A percentile compares a stretch with the other conserved stretches of the same genome.
phyloP scores from a whole-genome alignment of 2,797 vertebrate genomes.

The Ctenopoma kingsleyae region DNA sequence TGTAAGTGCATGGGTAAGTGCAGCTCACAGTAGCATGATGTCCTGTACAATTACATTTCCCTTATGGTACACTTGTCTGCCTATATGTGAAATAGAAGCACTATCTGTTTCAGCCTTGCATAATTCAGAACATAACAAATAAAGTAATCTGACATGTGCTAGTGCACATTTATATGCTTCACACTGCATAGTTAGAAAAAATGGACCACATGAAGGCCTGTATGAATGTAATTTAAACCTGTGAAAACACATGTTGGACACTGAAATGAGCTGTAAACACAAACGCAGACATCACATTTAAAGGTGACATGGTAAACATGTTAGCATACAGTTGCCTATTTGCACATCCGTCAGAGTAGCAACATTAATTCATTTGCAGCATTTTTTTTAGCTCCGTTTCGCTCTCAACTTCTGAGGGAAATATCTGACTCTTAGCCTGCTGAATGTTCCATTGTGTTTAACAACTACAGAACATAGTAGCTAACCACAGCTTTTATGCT shows the following conservation, averaged over 20 bases:
- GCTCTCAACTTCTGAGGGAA: neutral
- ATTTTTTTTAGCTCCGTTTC: neutral
- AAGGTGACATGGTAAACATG: too few species aligned
- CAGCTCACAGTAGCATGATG: slow-evolving; percentile 43
- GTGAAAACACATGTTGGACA: neutral
- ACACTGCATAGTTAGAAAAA: slow-evolving; percentile 1
- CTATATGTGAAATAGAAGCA: neutral
- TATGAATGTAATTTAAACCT: neutral
- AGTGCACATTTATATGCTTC: slow-evolving; percentile 7
- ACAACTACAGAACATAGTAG: neutral
- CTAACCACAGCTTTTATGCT: neutral
- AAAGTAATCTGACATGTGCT: neutral
- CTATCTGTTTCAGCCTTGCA: slow-evolving; percentile 23
- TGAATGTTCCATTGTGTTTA: neutral
- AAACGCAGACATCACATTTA: neutral
- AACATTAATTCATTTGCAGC: neutral
- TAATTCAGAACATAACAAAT: slow-evolving; percentile 4
- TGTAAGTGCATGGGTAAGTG: slow-evolving; percentile 12
- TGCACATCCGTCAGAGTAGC: neutral
- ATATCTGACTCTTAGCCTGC: neutral
- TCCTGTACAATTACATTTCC: slow-evolving; percentile 28
- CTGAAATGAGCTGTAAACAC: neutral
- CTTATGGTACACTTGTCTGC: slow-evolving; percentile 26
- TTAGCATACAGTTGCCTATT: neutral
- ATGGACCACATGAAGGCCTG: neutral